Conservation (phyloP, 2,113 vertebrate species). For the Ifrita kowaldi region DNA sequence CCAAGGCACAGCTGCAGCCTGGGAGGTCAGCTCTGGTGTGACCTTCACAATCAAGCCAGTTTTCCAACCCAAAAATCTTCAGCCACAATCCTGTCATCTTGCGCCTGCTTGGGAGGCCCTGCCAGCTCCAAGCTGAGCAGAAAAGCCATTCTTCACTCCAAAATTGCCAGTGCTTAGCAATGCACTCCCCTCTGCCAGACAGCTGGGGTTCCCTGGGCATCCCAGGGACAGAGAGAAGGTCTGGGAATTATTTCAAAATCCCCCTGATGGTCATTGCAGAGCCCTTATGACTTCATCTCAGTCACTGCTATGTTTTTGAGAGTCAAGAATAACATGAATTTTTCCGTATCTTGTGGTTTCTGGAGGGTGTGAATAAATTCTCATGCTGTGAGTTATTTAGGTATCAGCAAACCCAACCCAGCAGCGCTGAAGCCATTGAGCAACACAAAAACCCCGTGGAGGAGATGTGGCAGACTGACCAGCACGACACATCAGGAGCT, state of each 20-base stretch:
- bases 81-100: background rate
- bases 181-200: background rate
- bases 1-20: background rate
- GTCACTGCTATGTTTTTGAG: slow-evolving; percentile 52
- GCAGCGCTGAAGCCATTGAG: background rate
- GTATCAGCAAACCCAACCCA: slow-evolving; percentile 38
- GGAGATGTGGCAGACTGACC: background rate
- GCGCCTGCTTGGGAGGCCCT: background rate
- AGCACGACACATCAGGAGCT: background rate
- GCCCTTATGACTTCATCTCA: slow-evolving; percentile 70
- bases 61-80: background rate
- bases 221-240: background rate
- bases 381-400: slow-evolving; percentile 56
- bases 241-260: slow-evolving; percentile 52
- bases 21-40: background rate
- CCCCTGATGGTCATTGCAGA: slow-evolving; percentile 51
- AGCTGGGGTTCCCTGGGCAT: slow-evolving; percentile 37
- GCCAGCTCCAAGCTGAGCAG: background rate
- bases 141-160: background rate
- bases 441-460: background rate
- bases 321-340: slow-evolving; percentile 66
- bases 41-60: background rate
- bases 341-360: slow-evolving; percentile 72
- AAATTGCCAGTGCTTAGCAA: background rate
- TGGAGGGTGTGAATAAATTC: slow-evolving; percentile 70